Conservation (phyloP, 1,140 invertebrate genomes). For the Drosophila cardini region DNA sequence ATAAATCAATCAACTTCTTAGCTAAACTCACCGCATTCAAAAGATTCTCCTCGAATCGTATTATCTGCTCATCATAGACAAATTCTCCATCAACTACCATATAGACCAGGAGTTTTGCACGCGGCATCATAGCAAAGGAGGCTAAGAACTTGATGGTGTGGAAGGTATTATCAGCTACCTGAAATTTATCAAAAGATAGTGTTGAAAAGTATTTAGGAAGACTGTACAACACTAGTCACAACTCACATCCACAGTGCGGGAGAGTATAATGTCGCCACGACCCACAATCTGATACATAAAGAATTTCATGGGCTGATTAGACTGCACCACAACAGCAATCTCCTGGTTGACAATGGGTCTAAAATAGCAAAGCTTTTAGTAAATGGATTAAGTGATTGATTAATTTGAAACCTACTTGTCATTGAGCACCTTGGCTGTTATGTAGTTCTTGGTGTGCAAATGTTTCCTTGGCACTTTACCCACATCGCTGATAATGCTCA, state of each 20-base stretch:
- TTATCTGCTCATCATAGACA: constrained; percentile 92
- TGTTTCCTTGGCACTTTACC: constrained; percentile 91
- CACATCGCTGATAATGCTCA: constrained; percentile 88
- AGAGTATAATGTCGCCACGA: constrained; percentile 92
- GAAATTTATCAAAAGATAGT: neutral
- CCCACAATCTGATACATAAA: constrained; percentile 94
- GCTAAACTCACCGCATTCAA: constrained; percentile 89
- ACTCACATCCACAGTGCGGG: constrained; percentile 88
- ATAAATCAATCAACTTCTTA: neutral
- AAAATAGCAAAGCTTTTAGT: neutral
- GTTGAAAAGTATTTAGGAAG: neutral
- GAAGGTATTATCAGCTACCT: constrained; percentile 77
- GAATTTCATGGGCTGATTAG: constrained; percentile 91
- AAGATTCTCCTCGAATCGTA: constrained; percentile 91
- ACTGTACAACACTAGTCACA: neutral
- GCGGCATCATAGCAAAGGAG: constrained; percentile 93
- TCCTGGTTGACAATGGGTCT: constrained; percentile 90
- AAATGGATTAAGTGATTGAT: neutral
- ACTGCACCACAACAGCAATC: constrained; percentile 92
- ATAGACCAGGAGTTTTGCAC: constrained; percentile 92
- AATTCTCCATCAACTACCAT: constrained; percentile 92
- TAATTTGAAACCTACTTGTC: constrained; percentile 83
- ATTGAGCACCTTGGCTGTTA: constrained; percentile 90
- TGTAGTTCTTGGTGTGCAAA: constrained; percentile 90
- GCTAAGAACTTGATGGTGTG: constrained; percentile 88